A percentile compares a stretch with the other conserved stretches of the same genome.
Conservation (phyloP, 23 tunicate genomes). For the Clavelina lepadiformis region DNA sequence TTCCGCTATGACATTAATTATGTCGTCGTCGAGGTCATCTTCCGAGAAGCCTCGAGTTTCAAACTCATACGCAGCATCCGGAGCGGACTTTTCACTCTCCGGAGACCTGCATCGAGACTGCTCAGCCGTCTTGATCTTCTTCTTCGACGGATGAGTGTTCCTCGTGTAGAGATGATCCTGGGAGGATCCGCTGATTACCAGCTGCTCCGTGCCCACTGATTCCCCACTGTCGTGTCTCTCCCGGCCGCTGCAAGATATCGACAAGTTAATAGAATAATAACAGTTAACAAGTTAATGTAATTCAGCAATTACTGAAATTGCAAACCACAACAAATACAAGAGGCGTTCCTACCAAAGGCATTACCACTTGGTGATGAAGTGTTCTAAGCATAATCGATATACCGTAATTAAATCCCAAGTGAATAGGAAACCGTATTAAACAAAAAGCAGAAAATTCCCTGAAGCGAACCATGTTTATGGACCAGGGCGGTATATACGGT, state of each 20-base stretch:
- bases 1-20: slow-evolving; percentile 7
- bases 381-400: too few relatives aligned
- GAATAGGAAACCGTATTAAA: too few relatives aligned
- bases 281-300: too few relatives aligned
- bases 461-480: too few relatives aligned
- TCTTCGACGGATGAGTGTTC: not conserved
- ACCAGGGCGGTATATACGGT: too few relatives aligned
- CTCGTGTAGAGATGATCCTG: slow-evolving; percentile 75
- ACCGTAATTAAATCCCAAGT: too few relatives aligned
- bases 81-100: slow-evolving; percentile 89
- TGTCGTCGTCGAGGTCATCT: slow-evolving; percentile 37
- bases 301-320: too few relatives aligned
- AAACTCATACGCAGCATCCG: slow-evolving; percentile 95
- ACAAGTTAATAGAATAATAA: too few relatives aligned
- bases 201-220: slow-evolving; percentile 19
- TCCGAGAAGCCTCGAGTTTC: slow-evolving; percentile 55
- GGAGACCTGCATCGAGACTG: slow-evolving; percentile 61
- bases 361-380: too few relatives aligned
- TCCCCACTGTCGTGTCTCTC: slow-evolving; percentile 13
- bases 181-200: slow-evolving; percentile 47
- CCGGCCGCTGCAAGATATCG: slow-evolving; percentile 5
- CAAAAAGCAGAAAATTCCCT: too few relatives aligned
- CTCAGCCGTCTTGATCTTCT: slow-evolving; percentile 1
- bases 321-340: too few relatives aligned
- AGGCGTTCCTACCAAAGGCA: too few relatives aligned